These are phyloP conservation scores for Achlya flavicornis DNA, from an alignment of 2,888 invertebrate species.

Conservation along the genomic window DNA sequence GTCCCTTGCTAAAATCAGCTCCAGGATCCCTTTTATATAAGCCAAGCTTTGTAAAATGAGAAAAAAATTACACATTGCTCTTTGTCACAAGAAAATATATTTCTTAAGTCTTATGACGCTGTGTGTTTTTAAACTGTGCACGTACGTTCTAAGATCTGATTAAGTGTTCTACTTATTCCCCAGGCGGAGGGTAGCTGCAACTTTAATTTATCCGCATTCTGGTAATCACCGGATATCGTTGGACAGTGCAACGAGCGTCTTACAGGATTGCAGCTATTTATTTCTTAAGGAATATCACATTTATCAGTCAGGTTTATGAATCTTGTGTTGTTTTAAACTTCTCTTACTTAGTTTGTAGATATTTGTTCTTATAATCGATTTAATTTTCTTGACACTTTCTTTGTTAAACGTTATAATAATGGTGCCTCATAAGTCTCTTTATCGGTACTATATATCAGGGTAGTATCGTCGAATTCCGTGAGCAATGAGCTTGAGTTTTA, in stretches of 20 bases:
- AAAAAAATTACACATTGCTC: neutral
- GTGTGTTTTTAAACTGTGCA: neutral
- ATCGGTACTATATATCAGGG: too few relatives aligned
- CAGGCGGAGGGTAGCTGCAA: conserved; percentile 8
- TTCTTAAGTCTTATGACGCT: neutral
- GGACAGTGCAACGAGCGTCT: neutral
- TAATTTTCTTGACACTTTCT: too few relatives aligned
- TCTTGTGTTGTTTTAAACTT: neutral
- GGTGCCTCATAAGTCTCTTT: too few relatives aligned
- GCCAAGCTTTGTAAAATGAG: too few relatives aligned
- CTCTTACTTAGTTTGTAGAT: too few relatives aligned
- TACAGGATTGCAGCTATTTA: conserved; percentile 1
- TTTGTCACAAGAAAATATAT: neutral
- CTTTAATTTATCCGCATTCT: conserved; percentile 2
- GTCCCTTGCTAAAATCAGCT: too few relatives aligned
- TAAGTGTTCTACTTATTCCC: conserved; percentile 8
- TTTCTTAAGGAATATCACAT: neutral
- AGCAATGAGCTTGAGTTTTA: too few relatives aligned
- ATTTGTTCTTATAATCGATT: too few relatives aligned
- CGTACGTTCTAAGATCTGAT: conserved; percentile 7
- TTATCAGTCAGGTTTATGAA: neutral
- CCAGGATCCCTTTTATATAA: too few relatives aligned
- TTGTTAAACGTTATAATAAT: too few relatives aligned
- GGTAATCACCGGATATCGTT: conserved; percentile 5
- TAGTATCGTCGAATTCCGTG: too few relatives aligned